These are phyloP conservation scores for Tetheella fluctuosa DNA, from an alignment of 2,888 invertebrate genomes.

Conservation along the genomic window DNA sequence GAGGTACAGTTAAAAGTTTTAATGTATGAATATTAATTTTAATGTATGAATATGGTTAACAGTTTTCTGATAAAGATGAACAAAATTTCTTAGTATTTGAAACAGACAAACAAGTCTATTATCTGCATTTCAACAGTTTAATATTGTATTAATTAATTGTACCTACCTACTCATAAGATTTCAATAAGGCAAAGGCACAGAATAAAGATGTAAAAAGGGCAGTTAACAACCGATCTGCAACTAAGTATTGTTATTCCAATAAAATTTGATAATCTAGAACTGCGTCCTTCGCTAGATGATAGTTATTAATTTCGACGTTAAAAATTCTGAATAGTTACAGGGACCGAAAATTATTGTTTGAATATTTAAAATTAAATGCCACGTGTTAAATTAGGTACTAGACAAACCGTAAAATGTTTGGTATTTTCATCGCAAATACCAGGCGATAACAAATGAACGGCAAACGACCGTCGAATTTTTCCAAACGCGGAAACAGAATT, in stretches of 20 bases:
- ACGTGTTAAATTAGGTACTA: not conserved
- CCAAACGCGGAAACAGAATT: not conserved
- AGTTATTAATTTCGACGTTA: not conserved
- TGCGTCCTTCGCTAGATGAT: too few relatives aligned
- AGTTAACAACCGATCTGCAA: too few relatives aligned
- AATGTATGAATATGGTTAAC: too few relatives aligned
- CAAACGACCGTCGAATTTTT: not conserved
- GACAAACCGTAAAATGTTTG: not conserved
- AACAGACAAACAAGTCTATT: too few relatives aligned
- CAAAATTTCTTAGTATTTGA: too few relatives aligned
- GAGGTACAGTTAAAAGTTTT: slow-evolving; percentile 81
- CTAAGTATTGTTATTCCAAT: too few relatives aligned
- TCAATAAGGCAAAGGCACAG: too few relatives aligned
- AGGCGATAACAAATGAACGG: not conserved
- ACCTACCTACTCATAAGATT: not conserved
- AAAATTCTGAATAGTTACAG: not conserved
- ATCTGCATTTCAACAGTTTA: too few relatives aligned
- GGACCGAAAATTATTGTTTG: not conserved
- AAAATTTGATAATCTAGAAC: too few relatives aligned
- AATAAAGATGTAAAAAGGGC: too few relatives aligned
- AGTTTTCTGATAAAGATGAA: too few relatives aligned
- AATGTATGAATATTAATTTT: not conserved
- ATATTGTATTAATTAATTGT: too few relatives aligned
- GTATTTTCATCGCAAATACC: not conserved
- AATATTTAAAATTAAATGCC: not conserved